phyloP scores from a whole-genome alignment of 1,140 invertebrate genomes.

The Monomorium pharaonis region DNA sequence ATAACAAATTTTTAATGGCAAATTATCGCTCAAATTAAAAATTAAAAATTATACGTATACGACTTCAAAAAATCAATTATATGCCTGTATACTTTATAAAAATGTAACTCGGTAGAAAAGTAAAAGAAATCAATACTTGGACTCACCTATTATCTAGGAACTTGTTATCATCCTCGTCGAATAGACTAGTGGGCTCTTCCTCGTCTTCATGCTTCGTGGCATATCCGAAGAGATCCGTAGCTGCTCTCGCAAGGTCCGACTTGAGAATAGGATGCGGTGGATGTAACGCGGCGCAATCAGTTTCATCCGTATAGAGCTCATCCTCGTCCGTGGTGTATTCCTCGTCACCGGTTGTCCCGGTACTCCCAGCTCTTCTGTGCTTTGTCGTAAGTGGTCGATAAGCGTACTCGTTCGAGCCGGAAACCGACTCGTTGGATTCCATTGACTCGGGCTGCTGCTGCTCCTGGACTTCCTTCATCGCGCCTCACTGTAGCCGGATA shows the following conservation, averaged over 20 bases:
- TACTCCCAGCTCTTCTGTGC: constrained; percentile 85
- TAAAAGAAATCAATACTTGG: background rate
- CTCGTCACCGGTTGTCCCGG: constrained; percentile 86
- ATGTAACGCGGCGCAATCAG: constrained; percentile 79
- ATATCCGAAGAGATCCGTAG: constrained; percentile 82
- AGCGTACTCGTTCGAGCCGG: constrained; percentile 78
- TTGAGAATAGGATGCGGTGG: constrained; percentile 79
- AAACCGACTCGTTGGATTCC: constrained; percentile 78
- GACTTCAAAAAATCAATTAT: background rate
- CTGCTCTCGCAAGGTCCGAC: constrained; percentile 80
- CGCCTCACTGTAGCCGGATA: background rate
- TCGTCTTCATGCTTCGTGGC: constrained; percentile 72
- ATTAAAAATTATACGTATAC: background rate
- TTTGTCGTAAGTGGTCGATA: constrained; percentile 82
- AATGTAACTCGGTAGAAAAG: background rate
- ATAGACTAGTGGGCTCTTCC: constrained; percentile 80
- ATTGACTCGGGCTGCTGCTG: constrained; percentile 81
- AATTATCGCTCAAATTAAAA: background rate
- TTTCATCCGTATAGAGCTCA: constrained; percentile 84
- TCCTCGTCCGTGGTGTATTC: constrained; percentile 86
- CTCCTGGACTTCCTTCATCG: constrained; percentile 78
- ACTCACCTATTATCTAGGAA: constrained; percentile 73
- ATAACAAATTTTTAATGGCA: background rate
- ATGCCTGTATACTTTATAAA: background rate
- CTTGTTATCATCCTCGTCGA: constrained; percentile 81